Evolutionary conservation across 1,140 invertebrate species (phyloP).

Genomic region (Hylaeus volcanicus): DNA sequence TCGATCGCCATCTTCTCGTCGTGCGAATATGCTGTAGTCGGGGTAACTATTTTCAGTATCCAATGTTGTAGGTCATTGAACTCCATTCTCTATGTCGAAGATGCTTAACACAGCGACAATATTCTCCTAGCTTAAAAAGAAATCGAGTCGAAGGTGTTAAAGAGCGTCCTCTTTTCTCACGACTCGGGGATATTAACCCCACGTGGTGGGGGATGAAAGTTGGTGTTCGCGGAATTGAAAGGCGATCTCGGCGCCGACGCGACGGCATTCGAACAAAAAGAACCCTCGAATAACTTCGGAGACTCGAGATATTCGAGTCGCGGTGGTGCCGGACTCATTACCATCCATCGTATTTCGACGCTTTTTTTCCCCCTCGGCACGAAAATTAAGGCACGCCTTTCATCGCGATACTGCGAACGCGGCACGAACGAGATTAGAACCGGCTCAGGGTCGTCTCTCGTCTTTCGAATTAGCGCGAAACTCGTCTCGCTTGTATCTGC

Average conservation of each 20-base stretch:
- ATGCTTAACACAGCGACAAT: no score
- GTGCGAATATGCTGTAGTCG: no score
- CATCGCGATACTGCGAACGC: constrained; percentile 33
- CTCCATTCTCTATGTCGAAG: no score
- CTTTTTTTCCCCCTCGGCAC: constrained; percentile 32
- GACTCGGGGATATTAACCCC: constrained; percentile 16
- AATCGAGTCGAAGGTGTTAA: no score
- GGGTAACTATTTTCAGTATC: no score
- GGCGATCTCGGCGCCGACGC: not conserved
- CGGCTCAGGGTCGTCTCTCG: constrained; percentile 16
- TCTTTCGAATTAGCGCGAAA: constrained; percentile 40
- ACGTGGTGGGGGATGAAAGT: not conserved
- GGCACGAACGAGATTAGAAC: constrained; percentile 42
- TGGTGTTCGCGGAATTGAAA: not conserved
- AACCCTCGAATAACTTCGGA: constrained; percentile 34
- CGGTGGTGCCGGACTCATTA: constrained; percentile 20
- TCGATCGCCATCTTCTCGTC: no score
- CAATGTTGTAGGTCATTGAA: no score
- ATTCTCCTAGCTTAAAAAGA: no score
- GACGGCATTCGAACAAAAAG: not conserved
- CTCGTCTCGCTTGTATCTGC: constrained; percentile 16
- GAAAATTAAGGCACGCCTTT: constrained; percentile 59
- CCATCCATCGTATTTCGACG: constrained; percentile 22
- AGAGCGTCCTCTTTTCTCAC: no score
- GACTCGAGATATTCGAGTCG: constrained; percentile 36